Percentiles rank a stretch among this genome's conserved stretches.
Conservation (phyloP, 2,113 vertebrate species). For the Sinosuthora webbiana region DNA sequence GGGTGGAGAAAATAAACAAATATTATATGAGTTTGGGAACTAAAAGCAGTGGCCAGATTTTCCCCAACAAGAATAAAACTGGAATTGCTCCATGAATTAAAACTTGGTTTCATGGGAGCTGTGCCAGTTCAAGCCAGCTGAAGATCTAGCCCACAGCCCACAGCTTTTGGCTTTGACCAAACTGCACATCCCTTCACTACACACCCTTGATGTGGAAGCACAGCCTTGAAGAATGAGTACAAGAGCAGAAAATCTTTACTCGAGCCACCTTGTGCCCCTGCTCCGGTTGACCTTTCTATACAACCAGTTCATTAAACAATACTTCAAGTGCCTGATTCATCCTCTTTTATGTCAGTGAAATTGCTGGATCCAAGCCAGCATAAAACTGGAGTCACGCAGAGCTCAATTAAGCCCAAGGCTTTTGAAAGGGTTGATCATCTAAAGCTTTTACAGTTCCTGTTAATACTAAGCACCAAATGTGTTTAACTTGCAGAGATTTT, state of each 20-base stretch:
- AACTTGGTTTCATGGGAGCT: background rate
- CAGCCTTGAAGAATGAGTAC: background rate
- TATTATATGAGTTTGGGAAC: background rate
- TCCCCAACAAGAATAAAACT: background rate
- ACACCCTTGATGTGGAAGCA: background rate
- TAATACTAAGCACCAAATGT: background rate
- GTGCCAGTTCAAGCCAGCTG: slow-evolving; percentile 6
- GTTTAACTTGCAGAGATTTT: background rate
- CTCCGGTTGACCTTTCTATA: background rate
- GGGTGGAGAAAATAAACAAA: slow-evolving; percentile 36
- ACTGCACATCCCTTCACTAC: background rate
- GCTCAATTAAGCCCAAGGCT: background rate
- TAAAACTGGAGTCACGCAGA: background rate
- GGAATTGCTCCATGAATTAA: background rate
- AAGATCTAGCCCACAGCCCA: background rate
- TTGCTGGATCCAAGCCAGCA: background rate
- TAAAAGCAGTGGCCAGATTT: background rate
- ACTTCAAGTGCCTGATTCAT: slow-evolving; percentile 11
- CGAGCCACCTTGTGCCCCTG: background rate
- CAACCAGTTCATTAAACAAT: slow-evolving; percentile 6
- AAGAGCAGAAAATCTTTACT: slow-evolving; percentile 16
- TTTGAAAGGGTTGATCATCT: slow-evolving; percentile 22
- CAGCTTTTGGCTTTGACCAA: background rate
- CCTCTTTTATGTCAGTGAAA: background rate
- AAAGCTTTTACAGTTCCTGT: slow-evolving; percentile 2